A percentile compares a stretch with the other conserved stretches of the same genome.
phyloP scores from a whole-genome alignment of 2,113 vertebrate species.

The Cryptomyrus ogoouensis region DNA sequence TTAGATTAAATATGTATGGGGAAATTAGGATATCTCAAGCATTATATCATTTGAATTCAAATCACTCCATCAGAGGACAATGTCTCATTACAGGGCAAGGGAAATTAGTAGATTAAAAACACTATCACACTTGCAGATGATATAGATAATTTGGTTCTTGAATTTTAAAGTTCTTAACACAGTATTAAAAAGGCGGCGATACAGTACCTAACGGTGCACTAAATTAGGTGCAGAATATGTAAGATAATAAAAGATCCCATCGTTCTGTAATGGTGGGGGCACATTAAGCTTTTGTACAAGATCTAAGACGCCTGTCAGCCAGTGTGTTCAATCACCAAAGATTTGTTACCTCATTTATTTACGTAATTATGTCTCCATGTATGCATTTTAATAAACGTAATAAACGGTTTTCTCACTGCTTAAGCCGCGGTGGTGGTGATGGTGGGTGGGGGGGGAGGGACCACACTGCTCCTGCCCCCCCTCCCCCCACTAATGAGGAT shows the following conservation, averaged over 20 bases:
- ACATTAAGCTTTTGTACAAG: conserved; percentile 24
- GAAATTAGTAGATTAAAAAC: conserved; percentile 67
- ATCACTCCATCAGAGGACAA: conserved; percentile 59
- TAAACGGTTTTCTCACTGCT: conserved; percentile 22
- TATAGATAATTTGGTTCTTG: conserved; percentile 50
- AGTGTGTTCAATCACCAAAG: conserved; percentile 28
- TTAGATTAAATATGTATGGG: conserved; percentile 76
- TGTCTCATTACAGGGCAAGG: conserved; percentile 63
- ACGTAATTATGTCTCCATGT: conserved; percentile 37
- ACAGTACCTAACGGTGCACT: conserved; percentile 13
- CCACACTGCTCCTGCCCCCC: neutral
- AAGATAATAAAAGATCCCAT: conserved; percentile 16
- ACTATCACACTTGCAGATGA: conserved; percentile 53
- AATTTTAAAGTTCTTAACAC: conserved; percentile 37
- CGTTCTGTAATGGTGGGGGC: neutral
- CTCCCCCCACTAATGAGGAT: neutral
- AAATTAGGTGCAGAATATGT: conserved; percentile 15
- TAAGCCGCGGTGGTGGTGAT: neutral
- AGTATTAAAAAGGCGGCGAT: conserved; percentile 25
- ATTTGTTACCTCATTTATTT: conserved; percentile 36
- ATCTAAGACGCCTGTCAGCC: conserved; percentile 17
- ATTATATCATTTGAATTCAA: conserved; percentile 75
- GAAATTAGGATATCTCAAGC: conserved; percentile 67
- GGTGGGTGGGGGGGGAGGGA: neutral
- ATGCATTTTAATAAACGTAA: conserved; percentile 40